Conservation (phyloP, 2,113 vertebrate genomes). For the Euleptes europaea region DNA sequence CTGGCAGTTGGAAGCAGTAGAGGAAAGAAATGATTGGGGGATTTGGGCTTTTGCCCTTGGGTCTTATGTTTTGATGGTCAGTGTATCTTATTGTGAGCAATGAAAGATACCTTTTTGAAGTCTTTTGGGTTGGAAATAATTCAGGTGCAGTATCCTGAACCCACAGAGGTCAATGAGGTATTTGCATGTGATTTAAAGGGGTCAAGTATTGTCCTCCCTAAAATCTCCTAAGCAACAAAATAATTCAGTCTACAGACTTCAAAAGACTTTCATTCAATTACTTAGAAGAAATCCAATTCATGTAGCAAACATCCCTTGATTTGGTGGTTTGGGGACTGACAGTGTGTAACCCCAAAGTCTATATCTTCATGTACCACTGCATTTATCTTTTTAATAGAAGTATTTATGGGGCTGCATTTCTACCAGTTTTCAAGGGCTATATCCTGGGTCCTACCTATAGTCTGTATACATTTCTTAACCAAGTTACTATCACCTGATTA, state of each 20-base stretch:
- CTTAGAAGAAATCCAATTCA: constrained; percentile 3
- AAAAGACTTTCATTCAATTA: constrained; percentile 6
- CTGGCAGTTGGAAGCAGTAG: neutral
- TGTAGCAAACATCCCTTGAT: neutral
- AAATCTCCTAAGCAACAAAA: neutral
- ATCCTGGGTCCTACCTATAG: neutral
- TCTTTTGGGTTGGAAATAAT: neutral
- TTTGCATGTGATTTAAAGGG: neutral
- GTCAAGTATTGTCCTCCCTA: neutral
- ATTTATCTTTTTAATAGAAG: neutral
- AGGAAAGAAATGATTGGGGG: neutral
- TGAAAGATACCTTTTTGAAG: neutral
- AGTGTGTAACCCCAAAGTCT: neutral
- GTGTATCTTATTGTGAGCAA: neutral
- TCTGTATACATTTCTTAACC: neutral
- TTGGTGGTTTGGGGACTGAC: neutral
- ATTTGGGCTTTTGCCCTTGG: neutral
- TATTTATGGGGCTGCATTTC: neutral
- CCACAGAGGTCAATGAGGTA: neutral
- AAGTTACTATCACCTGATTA: neutral
- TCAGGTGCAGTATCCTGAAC: neutral
- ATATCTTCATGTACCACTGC: neutral
- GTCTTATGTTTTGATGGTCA: neutral
- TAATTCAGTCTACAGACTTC: neutral
- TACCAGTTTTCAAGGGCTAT: neutral